Base-by-base conservation (phyloP, 2,888 invertebrate species). In the Seira sanloemensis region DNA sequence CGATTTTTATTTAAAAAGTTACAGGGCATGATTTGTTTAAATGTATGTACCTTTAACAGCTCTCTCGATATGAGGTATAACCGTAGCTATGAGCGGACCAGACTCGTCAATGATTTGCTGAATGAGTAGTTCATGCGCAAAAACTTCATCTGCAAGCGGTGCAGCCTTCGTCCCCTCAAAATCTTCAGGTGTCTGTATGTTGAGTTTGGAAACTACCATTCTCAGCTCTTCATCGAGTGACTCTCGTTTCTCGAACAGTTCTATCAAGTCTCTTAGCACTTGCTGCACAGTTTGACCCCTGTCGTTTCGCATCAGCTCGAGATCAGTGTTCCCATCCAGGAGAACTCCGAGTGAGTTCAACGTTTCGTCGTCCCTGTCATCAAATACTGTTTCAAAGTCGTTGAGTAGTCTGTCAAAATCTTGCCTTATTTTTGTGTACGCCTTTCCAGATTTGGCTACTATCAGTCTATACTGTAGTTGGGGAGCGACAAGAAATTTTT, bases 111-210 rank as follows among this genome's bases (percentile, higher is more conserved):
- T 77, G 62, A 83, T 77, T 83, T 83, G 78, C 24, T 83, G 77
- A 25, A 83, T 78, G 27, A 78, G 83, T 68, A 78, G 19, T 19
- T 77, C 78, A 58, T 77, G 66, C 16, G 77, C 78, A 19, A 78
- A 78, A 0, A 83, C 77, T 78, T 83, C 83, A n/a, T 78, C 78
- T 27, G 83, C 83, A 5, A 83, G 50, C 12, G 83, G 83, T 12
- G 77, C 83, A 9, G 83, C 83, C 46, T 78, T 77, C 21, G 83
- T 83, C n/a, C 83, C 83, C 21, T 83, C 83, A 74, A 83, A 77
- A 37, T 83, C 83, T 37, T 83, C 83, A 18, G 78, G 78, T 9
- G 72, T 78, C 46, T 78, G 74, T 37, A 83, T 83, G 19, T 83
- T 78, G 66, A 83, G 83, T 66, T 83, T 76, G 18, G 78, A 73